A percentile compares a stretch with the other conserved stretches of the same genome.
These are phyloP conservation scores for Triops longicaudatus DNA, from an alignment of 1,140 invertebrate species.

Conservation along the genomic window DNA sequence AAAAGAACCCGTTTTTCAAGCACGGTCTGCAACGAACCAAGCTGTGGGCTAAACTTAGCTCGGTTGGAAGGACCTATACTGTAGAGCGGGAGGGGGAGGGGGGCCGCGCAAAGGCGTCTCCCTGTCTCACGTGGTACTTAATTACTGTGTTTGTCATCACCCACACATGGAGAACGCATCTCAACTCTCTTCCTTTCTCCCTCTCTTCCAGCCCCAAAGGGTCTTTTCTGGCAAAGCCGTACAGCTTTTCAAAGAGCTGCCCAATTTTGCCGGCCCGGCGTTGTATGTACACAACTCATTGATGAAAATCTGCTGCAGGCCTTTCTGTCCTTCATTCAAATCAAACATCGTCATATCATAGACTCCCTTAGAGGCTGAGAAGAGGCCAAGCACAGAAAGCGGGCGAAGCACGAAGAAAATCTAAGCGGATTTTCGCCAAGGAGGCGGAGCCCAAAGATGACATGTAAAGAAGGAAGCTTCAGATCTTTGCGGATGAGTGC, in stretches of 20 bases:
- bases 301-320: constrained; percentile 1
- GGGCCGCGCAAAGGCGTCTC: neutral
- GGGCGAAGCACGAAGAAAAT: neutral
- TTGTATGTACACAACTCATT: neutral
- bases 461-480: neutral
- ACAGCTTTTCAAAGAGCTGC: neutral
- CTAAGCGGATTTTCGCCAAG: neutral
- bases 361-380: neutral
- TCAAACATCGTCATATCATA: neutral
- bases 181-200: neutral
- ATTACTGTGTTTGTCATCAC: constrained; percentile 15
- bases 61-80: neutral
- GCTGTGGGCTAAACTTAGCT: neutral
- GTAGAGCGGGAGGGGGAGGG: neutral
- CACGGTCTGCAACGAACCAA: neutral
- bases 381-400: neutral
- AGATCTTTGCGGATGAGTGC: neutral
- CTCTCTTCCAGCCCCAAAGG: neutral
- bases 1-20: neutral
- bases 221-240: neutral
- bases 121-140: constrained; percentile 7
- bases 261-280: neutral
- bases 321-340: neutral
- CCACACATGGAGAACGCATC: neutral
- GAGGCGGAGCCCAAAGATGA: neutral